Evolutionary conservation across 2,888 invertebrate genomes (phyloP).

Genomic region (Oasisia sp.): DNA sequence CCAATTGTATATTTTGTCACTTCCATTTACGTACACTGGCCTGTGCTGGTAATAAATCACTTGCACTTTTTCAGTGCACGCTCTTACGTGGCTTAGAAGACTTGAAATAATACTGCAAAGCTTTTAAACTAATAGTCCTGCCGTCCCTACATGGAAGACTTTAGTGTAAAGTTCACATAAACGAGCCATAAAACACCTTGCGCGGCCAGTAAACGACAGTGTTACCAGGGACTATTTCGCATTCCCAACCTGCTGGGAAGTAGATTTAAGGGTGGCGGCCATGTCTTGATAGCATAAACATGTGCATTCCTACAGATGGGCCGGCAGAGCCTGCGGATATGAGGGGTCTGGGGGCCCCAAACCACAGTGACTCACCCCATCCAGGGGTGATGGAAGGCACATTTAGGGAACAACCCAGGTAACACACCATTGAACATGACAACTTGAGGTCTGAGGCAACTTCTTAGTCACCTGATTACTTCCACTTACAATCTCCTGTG

Average conservation of each 20-base stretch:
- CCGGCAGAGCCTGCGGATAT: background rate
- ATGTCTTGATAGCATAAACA: constrained; percentile 9
- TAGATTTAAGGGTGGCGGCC: constrained; percentile 5
- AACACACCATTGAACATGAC: background rate
- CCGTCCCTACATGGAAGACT: background rate
- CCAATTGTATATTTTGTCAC: background rate
- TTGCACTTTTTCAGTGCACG: background rate
- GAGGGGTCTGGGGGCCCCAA: background rate
- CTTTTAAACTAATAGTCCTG: constrained; percentile 12
- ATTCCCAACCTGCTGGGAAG: background rate
- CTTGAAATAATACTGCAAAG: background rate
- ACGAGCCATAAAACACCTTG: background rate
- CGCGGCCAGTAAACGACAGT: background rate
- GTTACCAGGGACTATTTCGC: background rate
- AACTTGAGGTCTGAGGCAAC: background rate
- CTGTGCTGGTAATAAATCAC: background rate
- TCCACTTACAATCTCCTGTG: background rate
- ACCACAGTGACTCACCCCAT: background rate
- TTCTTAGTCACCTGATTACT: background rate
- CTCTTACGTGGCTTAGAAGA: constrained; percentile 1
- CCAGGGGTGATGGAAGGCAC: background rate
- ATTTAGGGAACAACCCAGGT: background rate
- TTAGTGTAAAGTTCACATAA: constrained; percentile 17
- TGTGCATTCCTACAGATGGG: background rate
- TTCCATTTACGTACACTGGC: background rate